Evolutionary conservation across 2,888 invertebrate species (phyloP).

Genomic region (Limnephilus lunatus): DNA sequence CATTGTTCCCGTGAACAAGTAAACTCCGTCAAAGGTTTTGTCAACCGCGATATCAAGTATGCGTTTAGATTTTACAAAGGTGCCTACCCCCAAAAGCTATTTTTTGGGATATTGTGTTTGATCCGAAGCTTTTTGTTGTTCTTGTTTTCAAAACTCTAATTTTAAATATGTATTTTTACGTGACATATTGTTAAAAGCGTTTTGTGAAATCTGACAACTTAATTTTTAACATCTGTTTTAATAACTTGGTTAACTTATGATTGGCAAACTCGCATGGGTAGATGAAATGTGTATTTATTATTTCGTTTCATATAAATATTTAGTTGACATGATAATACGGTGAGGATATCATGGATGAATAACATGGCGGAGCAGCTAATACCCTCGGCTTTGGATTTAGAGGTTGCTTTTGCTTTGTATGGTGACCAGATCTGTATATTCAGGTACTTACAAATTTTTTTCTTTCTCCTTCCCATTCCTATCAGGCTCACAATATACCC

Average conservation of each 20-base stretch:
- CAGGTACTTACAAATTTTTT: no score
- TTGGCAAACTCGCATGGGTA: not conserved
- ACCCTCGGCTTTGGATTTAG: no score
- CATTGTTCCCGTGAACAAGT: constrained; percentile 39
- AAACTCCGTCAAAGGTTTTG: constrained; percentile 42
- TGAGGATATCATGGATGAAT: no score
- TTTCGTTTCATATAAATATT: no score
- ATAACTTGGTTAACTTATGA: not conserved
- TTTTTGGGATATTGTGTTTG: not conserved
- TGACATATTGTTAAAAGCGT: not conserved
- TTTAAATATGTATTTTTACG: not conserved
- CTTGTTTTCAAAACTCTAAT: not conserved
- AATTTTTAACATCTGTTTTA: not conserved
- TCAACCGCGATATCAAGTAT: constrained; percentile 38
- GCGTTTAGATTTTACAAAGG: constrained; percentile 5
- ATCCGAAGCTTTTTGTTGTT: not conserved
- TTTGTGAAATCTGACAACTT: not conserved
- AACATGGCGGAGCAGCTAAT: no score
- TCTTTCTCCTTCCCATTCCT: no score
- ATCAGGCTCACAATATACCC: no score
- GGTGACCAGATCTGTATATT: no score
- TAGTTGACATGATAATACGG: no score
- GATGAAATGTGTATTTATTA: not conserved
- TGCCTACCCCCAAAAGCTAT: not conserved
- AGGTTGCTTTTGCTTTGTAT: no score